These are phyloP conservation scores for Drosophila robusta DNA, from an alignment of 2,888 invertebrate genomes.

Conservation along the genomic window DNA sequence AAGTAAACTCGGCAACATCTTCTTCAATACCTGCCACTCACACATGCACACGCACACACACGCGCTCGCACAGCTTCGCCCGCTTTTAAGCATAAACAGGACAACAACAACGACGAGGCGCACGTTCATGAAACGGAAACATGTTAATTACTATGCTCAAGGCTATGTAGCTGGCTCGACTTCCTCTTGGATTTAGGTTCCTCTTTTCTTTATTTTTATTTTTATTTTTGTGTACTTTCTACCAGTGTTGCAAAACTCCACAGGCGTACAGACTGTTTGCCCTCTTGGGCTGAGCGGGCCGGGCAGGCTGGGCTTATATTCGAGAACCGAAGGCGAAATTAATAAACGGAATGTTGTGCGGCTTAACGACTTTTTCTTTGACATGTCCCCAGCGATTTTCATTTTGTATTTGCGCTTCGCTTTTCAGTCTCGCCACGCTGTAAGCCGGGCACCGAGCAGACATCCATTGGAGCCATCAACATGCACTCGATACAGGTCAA, in stretches of 20 bases:
- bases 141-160: slow-evolving; percentile 83
- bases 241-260: slow-evolving; percentile 30
- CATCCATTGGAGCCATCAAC: slow-evolving; percentile 90
- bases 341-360: slow-evolving; percentile 30
- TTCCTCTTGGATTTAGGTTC: slow-evolving; percentile 57
- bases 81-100: slow-evolving; percentile 55
- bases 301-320: slow-evolving; percentile 20
- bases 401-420: slow-evolving; percentile 6
- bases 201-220: slow-evolving; percentile 3
- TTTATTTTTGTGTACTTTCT: slow-evolving; percentile 32
- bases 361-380: slow-evolving; percentile 41
- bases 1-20: slow-evolving; percentile 57
- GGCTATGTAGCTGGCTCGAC: slow-evolving; percentile 73
- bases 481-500: slow-evolving; percentile 90
- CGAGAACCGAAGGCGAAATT: slow-evolving; percentile 27
- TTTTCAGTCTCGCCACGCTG: slow-evolving; percentile 91
- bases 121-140: slow-evolving; percentile 78
- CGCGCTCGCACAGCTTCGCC: slow-evolving; percentile 26
- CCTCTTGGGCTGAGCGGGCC: not conserved
- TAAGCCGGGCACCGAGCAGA: slow-evolving; percentile 89
- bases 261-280: slow-evolving; percentile 38
- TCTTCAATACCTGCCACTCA: slow-evolving; percentile 54
- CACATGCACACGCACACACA: slow-evolving; percentile 9
- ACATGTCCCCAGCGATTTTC: slow-evolving; percentile 14
- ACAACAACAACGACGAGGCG: slow-evolving; percentile 14